Evolutionary conservation across 1,140 invertebrate genomes (phyloP).

Genomic region (Trichonephila clavata): DNA sequence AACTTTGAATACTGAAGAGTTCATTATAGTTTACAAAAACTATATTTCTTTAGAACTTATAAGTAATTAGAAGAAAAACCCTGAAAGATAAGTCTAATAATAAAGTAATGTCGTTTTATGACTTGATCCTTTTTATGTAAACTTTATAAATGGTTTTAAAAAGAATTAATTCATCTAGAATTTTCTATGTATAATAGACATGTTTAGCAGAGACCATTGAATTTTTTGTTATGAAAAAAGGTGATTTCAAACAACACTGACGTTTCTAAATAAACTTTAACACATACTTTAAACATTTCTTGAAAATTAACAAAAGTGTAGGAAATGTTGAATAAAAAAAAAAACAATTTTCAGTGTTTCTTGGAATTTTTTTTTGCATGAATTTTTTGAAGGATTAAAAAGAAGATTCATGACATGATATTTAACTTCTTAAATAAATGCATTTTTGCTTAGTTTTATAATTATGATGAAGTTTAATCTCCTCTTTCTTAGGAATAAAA

Average conservation of each 20-base stretch:
- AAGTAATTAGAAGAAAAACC: conserved; percentile 11
- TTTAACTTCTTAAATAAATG: too few species aligned
- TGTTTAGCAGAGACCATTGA: neutral
- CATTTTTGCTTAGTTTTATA: too few species aligned
- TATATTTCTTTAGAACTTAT: neutral
- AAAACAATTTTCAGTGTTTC: too few species aligned
- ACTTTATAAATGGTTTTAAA: neutral
- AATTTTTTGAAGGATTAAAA: too few species aligned
- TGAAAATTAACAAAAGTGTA: too few species aligned
- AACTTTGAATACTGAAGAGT: conserved; percentile 21
- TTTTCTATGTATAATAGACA: neutral
- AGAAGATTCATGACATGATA: too few species aligned
- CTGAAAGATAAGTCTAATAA: neutral
- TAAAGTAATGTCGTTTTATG: neutral
- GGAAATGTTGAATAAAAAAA: too few species aligned
- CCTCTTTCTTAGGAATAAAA: too few species aligned
- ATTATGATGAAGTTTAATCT: too few species aligned
- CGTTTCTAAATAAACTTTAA: neutral
- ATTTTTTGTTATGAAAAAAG: neutral
- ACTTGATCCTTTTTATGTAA: neutral
- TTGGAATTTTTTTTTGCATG: too few species aligned
- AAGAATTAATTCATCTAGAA: neutral
- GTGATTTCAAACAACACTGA: neutral
- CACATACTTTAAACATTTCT: neutral
- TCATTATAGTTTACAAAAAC: conserved; percentile 1